Conservation (phyloP, 2,797 vertebrate species). For the Moxostoma hubbsi region DNA sequence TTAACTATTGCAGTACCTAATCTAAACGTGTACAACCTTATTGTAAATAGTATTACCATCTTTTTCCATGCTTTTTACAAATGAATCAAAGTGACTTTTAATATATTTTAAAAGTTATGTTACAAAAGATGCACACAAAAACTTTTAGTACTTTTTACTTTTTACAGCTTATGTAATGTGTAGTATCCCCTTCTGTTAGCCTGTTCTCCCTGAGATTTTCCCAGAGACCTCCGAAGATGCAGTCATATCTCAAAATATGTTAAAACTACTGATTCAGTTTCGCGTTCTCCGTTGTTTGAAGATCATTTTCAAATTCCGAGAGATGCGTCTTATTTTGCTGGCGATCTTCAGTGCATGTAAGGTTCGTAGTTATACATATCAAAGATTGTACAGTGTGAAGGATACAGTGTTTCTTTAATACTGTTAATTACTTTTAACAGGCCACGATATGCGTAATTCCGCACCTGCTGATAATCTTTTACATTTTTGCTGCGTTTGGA, state of each 20-base stretch:
- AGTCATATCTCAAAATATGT: constrained; percentile 15
- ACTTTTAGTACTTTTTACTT: no score
- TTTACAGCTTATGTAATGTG: not conserved
- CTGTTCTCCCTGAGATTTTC: constrained; percentile 67
- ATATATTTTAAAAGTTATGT: no score
- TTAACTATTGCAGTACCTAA: no score
- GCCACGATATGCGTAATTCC: constrained; percentile 69
- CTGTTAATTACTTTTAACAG: constrained; percentile 49
- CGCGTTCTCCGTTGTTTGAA: constrained; percentile 68
- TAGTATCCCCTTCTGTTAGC: constrained; percentile 52
- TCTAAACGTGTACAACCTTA: no score
- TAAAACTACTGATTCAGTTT: constrained; percentile 64
- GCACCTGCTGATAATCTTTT: constrained; percentile 65
- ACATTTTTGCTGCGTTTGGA: constrained; percentile 70
- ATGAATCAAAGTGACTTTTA: no score
- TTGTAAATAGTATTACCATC: no score
- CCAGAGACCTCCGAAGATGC: constrained; percentile 8
- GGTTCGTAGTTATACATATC: constrained; percentile 55
- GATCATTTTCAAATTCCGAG: constrained; percentile 64
- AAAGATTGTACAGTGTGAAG: not conserved
- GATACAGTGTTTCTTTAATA: not conserved
- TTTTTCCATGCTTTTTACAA: no score
- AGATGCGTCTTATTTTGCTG: constrained; percentile 69
- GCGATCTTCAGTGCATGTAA: constrained; percentile 69
- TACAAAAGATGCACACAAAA: no score